These are phyloP conservation scores for Mastomys natalensis DNA, from an alignment of 2,113 vertebrate genomes.

Conservation along the genomic window DNA sequence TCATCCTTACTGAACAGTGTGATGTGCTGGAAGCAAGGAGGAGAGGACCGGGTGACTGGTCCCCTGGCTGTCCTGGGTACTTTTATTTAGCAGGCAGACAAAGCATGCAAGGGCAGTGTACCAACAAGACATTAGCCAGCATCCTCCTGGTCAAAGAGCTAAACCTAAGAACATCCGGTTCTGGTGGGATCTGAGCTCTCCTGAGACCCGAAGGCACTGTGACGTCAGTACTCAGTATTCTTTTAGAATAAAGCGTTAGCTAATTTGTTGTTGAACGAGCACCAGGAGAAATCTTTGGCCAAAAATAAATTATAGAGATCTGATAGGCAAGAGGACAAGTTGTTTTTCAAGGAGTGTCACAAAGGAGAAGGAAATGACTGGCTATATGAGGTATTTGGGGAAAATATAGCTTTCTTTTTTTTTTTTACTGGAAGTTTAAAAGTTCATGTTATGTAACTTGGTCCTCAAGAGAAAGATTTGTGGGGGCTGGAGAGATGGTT, in stretches of 20 bases:
- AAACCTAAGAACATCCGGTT: slow-evolving; percentile 13
- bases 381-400: not conserved
- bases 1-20: not conserved
- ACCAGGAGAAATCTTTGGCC: slow-evolving; percentile 40
- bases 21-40: slow-evolving; percentile 20
- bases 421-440: slow-evolving; percentile 3
- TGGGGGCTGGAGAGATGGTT: not conserved
- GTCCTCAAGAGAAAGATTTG: not conserved
- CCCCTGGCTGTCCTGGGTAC: not conserved
- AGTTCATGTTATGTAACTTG: not conserved
- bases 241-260: slow-evolving; percentile 56
- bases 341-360: slow-evolving; percentile 56
- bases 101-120: not conserved
- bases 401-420: slow-evolving; percentile 47
- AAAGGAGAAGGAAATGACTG: slow-evolving; percentile 15
- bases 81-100: not conserved
- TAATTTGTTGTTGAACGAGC: slow-evolving; percentile 2
- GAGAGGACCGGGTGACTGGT: not conserved
- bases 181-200: slow-evolving; percentile 58
- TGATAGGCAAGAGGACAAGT: not conserved
- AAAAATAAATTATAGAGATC: slow-evolving; percentile 55
- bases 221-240: not conserved
- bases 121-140: not conserved
- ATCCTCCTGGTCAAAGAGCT: not conserved
- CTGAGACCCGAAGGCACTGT: not conserved